Evolutionary conservation across 1,140 invertebrate species (phyloP), one percentile per base, ranked within the genome.

Genomic region (Cydia amplana): DNA sequence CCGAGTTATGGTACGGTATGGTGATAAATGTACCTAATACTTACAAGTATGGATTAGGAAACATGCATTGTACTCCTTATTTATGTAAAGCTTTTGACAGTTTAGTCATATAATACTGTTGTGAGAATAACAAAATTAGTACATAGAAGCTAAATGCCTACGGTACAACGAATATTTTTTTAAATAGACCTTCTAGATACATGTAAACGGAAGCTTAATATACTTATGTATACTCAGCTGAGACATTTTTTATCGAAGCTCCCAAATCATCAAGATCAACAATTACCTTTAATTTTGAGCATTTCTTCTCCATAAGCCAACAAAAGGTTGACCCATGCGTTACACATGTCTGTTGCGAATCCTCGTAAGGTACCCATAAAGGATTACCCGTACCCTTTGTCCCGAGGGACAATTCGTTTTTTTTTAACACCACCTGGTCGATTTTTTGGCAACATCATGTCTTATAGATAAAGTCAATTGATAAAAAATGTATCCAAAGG

Each of bases 341-440:
- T 85, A 86, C 88, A 86, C 85, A 88, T 87, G 87, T 85, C 81
- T 83, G 74, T 75, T 74, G 82, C 76, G 80, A 85, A 85, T 83
- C 82, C 78, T 80, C 80, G 79, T 46, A 82, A 83, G 81, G 81
- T 81, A 86, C 78, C 82, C 83, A 75, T 81, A 91, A 90, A 90
- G 89, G 89, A 91, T 91, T 91, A 91, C 80, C 73, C 43, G 55
- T 79, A 23, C 20, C 77, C 76, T 83, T 86, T 85, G 81, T 86
- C 79, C 84, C 80, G 43, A 79, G 80, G 77, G 79, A 79, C 78
- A 75, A 43, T 73, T 46, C 65, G 79, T 79, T 87, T 88, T 83
- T 83, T 89, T 80, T 74, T 77, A 70, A 36, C 74, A 81, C 70
- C 87, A 91, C 88, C 89, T 90, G 89, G 88, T 80, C 82, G 80